Base-by-base conservation (phyloP, 2,113 vertebrate species). In the Lampris megalopsis region DNA sequence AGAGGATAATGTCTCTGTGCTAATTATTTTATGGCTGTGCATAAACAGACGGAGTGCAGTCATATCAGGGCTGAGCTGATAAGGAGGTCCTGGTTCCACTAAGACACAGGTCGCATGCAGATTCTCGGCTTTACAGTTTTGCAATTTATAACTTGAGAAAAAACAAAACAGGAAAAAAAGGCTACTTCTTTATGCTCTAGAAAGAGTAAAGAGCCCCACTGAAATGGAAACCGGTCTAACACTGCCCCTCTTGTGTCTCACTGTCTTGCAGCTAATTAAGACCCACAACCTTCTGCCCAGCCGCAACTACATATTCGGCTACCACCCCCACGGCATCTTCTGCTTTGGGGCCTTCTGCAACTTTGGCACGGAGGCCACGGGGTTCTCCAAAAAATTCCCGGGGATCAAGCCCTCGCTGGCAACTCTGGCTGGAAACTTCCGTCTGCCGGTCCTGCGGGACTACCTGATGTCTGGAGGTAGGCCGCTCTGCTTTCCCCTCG, bases 381-480 rank as follows among this genome's bases (percentile, higher is more conserved):
- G 96, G 52, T 96, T 99, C 49, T 87, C 97, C 84, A 97, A 96
- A 89, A 98, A 97, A 74, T 99, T 99, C 80, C 98, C 98, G 0
- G 97, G 98, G 40, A 99, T 99, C 68, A 94, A 94, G 67, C 96
- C 97, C 0, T 97, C 97, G 64, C 90, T 99, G 71, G 97, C 98
- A 2, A 99, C 98, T 0, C 80, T 99, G 82, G 97, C 96, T 0
- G 98, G 98, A 37, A 99, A 99, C 89, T 99, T 99, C 91, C 94
- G 97, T 54, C 71, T 99, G 81, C 98, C 98, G 0, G 85, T 99
- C 60, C 84, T 99, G 37, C 93, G 98, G 72, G 98, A 99, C 68
- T 99, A 99, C 89, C 88, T 99, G 80, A 99, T 99, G 98, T 97
- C 95, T 75, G 98, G 98, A 77, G 97, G 98, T 99, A 82, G 96